Conservation (phyloP, 1,140 invertebrate species). For the Eulimnadia texana region DNA sequence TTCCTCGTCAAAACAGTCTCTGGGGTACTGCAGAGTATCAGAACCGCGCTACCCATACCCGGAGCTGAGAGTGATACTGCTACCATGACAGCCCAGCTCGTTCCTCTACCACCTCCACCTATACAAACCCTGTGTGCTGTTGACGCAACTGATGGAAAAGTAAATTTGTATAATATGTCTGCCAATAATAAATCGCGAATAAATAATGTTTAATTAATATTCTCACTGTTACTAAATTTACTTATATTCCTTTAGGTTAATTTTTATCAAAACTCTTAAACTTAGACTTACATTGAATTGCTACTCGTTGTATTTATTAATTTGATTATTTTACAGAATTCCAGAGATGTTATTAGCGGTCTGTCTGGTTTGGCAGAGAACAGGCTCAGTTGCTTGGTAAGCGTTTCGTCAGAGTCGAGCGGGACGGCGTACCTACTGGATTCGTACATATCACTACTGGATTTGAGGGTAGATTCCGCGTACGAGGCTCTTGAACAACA, state of each 20-base stretch:
- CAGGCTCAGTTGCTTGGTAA: background rate
- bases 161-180: too few relatives aligned
- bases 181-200: too few relatives aligned
- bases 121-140: too few relatives aligned
- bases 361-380: constrained; percentile 17
- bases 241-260: too few relatives aligned
- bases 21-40: constrained; percentile 26
- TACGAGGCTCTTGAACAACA: constrained; percentile 16
- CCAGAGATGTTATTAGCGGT: too few relatives aligned
- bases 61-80: constrained; percentile 18
- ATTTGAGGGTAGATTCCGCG: constrained; percentile 11
- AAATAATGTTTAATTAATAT: too few relatives aligned
- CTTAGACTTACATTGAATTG: too few relatives aligned
- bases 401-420: constrained; percentile 6
- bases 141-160: too few relatives aligned
- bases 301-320: too few relatives aligned
- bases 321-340: too few relatives aligned
- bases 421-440: background rate
- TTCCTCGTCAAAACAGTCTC: constrained; percentile 25
- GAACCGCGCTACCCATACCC: constrained; percentile 27
- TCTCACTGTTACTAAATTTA: too few relatives aligned
- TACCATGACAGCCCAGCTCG: background rate
- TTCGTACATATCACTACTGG: constrained; percentile 2
- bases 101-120: constrained; percentile 1
- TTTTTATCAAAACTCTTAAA: too few relatives aligned